phyloP scores from a whole-genome alignment of 2,113 vertebrate species.

The Diadophis punctatus region DNA sequence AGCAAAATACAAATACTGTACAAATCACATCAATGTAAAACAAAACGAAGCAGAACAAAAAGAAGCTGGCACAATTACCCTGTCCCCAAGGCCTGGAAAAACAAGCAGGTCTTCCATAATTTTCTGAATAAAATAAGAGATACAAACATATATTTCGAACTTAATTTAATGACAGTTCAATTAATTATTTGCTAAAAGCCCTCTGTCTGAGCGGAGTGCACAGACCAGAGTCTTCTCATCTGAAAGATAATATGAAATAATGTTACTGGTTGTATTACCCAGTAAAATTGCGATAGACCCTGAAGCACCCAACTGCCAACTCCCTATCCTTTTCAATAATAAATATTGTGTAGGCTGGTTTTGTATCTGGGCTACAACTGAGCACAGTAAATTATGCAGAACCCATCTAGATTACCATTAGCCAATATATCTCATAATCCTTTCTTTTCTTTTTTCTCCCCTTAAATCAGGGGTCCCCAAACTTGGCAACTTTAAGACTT shows the following conservation, averaged over 20 bases:
- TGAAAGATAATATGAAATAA: conserved; percentile 52
- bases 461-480: no score
- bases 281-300: conserved; percentile 59
- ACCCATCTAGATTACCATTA: not conserved
- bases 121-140: not conserved
- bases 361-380: not conserved
- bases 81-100: not conserved
- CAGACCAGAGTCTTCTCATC: conserved; percentile 21
- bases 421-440: not conserved
- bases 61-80: not conserved
- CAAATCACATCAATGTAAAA: not conserved
- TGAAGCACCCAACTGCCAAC: conserved; percentile 44
- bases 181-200: conserved; percentile 45
- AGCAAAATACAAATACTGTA: not conserved
- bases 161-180: conserved; percentile 43
- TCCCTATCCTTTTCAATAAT: not conserved
- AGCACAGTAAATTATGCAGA: not conserved
- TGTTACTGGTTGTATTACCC: conserved; percentile 57
- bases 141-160: not conserved
- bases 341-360: not conserved
- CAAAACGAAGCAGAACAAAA: not conserved
- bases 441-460: no score
- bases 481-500: no score
- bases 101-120: not conserved
- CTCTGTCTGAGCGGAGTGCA: conserved; percentile 42